Evolutionary conservation across 23 tunicate genomes (phyloP), one percentile per base, ranked within the genome.

Genomic region (Botrylloides violaceus): DNA sequence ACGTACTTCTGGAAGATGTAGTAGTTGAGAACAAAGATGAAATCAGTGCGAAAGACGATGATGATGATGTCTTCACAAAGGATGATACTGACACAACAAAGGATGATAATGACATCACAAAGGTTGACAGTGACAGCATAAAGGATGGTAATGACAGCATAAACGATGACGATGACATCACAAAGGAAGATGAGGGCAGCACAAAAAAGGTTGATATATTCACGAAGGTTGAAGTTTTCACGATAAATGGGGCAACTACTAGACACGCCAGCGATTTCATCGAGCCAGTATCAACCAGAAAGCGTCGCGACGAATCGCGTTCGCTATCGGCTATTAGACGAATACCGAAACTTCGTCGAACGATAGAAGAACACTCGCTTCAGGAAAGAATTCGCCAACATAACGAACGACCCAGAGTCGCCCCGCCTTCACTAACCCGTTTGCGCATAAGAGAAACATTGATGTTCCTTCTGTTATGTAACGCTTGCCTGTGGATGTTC

Each of bases 401-500:
- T 15, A 43, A 15, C 53, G 15, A 43, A 43, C 53, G 53, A 15
- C 53, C 78, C 6, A 47, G 47, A 22, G 80, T 85, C 5, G 78
- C 92, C 22, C 76, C 73, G 1, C 92, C 92, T 2, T 56, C 64
- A 24, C 20, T 22, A 47, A 53, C 36, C 1, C 78, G 95, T 6
- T 34, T 73, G 53, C 63, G 63, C 4, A 83, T 82, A 1, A 83
- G 97, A 4, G 66, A 90, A 61, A 65, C 77, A 0, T 47, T 83
- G 0, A 82, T 90, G 80, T 83, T 70, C 35, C 71, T 90, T 3
- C 43, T 90, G 24, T 38, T 83, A 0, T 28, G 82, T 36, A 90
- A 90, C 71, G 81, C 90, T 2, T 83, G 90, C 53, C 33, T 90
- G 78, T 90, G 97, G 97, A 37, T 79, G 47, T 90, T 83, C 47